phyloP scores from a whole-genome alignment of 2,797 vertebrate genomes.

The Anguilla marmorata region DNA sequence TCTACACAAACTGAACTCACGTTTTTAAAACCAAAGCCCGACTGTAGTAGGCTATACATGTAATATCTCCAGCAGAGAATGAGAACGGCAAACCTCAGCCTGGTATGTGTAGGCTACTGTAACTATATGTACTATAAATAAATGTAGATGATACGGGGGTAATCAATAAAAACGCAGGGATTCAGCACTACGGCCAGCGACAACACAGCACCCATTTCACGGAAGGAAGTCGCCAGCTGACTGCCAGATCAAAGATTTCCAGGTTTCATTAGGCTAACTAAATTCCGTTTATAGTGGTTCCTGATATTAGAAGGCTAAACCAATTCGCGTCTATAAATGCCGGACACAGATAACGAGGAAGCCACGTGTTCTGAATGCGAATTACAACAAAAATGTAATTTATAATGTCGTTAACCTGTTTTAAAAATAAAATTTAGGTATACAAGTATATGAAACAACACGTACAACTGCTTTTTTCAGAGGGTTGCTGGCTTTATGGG shows the following conservation, averaged over 20 bases:
- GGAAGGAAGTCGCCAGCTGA: constrained; percentile 32
- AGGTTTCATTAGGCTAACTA: not conserved
- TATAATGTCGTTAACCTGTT: not conserved
- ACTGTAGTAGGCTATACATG: not conserved
- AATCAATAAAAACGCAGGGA: constrained; percentile 61
- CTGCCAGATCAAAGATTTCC: not conserved
- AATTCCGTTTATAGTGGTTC: not conserved
- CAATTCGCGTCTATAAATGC: not conserved
- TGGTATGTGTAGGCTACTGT: constrained; percentile 13
- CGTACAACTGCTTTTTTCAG: not conserved
- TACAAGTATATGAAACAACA: not conserved
- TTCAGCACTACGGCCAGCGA: constrained; percentile 78
- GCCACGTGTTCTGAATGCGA: not conserved
- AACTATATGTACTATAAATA: constrained; percentile 30
- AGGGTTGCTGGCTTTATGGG: not conserved
- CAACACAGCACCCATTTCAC: constrained; percentile 46
- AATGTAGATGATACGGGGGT: constrained; percentile 35
- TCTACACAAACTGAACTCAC: not conserved
- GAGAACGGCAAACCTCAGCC: not conserved
- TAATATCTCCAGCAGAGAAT: not conserved
- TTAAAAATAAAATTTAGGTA: not conserved
- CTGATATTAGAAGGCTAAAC: not conserved
- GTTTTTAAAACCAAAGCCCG: not conserved
- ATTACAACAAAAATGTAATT: not conserved
- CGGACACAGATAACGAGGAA: not conserved